Base-by-base conservation (phyloP, 2,888 invertebrate species). In the Tenthredo livida region DNA sequence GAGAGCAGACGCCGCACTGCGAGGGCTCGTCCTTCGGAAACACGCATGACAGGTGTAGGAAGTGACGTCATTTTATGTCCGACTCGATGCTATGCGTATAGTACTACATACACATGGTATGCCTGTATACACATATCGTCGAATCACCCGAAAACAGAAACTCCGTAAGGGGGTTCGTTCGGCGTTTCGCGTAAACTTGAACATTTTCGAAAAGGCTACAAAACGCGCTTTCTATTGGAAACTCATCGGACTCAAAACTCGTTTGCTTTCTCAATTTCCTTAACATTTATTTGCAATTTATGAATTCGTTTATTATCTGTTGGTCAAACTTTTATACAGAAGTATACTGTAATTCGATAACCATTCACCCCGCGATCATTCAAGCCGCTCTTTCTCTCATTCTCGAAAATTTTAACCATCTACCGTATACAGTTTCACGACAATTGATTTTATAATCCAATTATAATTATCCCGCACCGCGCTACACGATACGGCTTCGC, bases 21-120 rank as follows among this genome's bases (percentile, higher is more conserved):
- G 88, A 89, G 87, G 89, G 85, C 87, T 89, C 91, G 91, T 92
- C 91, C 90, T 91, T 92, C 91, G 92, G 92, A 92, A 91, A 91
- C 91, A 92, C 91, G 93, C 91, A 92, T 92, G 92, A 90, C 93
- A 93, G 93, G 92, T 93, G 93, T 91, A 89, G 93, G 92, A 93
- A 92, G 88, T 92, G 92, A 92, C 92, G 92, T 92, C 91, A 91
- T 87, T 58, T 61, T 15, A 25, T n/a, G 80, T 21, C 61, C 80
- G 61, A 58, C 40, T 40, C 58, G 15, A 61, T 21, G 54, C n/a
- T 17, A 54, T 12, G 78, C n/a, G 54, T 58, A 7, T 58, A n/a
- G 0, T 37, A 37, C 37, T n/a, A 37, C 2, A 37, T 7, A 37
- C 37, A 37, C 7, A 37, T 37, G 2, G n/a, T n/a, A n/a, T n/a